Conservation (phyloP, 2,113 vertebrate species). For the Petrocephalus zakoni region DNA sequence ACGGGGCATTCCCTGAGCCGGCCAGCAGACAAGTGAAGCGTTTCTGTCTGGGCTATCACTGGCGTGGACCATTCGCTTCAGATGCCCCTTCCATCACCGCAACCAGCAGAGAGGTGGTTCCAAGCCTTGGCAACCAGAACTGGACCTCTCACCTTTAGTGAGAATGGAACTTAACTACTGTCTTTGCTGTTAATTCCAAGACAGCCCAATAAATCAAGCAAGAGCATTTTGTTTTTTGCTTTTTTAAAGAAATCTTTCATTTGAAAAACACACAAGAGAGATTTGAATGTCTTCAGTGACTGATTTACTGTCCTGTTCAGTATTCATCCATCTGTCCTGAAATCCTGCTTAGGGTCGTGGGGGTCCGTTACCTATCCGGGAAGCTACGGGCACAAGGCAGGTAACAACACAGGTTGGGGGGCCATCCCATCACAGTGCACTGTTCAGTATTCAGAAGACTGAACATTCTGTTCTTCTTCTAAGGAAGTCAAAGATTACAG, state of each 20-base stretch:
- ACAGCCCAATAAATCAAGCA: neutral
- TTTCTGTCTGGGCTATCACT: neutral
- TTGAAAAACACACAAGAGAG: neutral
- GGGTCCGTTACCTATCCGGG: no score
- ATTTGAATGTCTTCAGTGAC: neutral
- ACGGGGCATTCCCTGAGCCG: neutral
- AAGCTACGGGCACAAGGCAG: no score
- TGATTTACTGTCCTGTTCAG: no score
- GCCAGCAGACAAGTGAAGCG: neutral
- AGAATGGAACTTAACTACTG: neutral
- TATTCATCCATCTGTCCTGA: no score
- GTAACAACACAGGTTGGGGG: no score
- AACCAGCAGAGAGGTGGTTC: neutral
- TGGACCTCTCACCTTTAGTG: neutral
- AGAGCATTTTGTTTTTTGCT: neutral
- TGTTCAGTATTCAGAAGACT: no score
- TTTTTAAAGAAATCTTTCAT: neutral
- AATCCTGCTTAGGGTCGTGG: no score
- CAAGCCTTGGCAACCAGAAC: neutral
- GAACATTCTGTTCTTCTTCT: no score
- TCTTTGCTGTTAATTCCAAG: neutral
- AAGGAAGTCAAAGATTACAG: neutral
- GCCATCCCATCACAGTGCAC: no score
- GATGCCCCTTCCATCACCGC: neutral
- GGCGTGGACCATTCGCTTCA: neutral